Evolutionary conservation across 2,888 invertebrate species (phyloP).

Genomic region (Cantharis lateralis): DNA sequence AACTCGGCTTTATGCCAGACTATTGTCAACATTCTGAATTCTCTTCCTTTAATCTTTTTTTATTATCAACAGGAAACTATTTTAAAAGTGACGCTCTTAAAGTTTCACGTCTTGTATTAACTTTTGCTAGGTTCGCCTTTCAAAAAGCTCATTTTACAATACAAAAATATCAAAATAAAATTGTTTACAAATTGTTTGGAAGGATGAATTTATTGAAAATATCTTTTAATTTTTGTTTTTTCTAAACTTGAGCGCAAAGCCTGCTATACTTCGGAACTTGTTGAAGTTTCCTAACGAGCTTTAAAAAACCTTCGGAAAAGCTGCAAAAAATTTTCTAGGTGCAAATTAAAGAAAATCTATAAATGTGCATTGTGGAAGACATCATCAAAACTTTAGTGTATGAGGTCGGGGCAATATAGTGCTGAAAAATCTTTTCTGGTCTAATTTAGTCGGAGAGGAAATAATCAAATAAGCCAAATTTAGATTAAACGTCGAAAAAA

Average conservation of each 20-base stretch:
- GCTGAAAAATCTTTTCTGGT: not conserved
- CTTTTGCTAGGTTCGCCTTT: not conserved
- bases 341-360: not conserved
- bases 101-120: not conserved
- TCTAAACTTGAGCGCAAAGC: not conserved
- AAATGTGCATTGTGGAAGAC: no score
- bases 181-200: not conserved
- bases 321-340: not conserved
- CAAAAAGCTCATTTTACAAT: not conserved
- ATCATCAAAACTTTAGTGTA: no score
- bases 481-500: not conserved
- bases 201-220: not conserved
- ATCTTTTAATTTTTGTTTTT: not conserved
- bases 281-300: not conserved
- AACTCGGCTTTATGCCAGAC: slow-evolving; percentile 1
- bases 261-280: no score
- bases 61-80: slow-evolving; percentile 3
- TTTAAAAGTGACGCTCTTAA: not conserved
- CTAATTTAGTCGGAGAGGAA: not conserved
- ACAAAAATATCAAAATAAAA: not conserved
- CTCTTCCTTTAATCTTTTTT: slow-evolving; percentile 2
- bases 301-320: not conserved
- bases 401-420: no score
- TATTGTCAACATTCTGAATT: slow-evolving; percentile 1
- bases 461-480: not conserved